Evolutionary conservation across 1,140 invertebrate species (phyloP).

Genomic region (Leucophenga varia): DNA sequence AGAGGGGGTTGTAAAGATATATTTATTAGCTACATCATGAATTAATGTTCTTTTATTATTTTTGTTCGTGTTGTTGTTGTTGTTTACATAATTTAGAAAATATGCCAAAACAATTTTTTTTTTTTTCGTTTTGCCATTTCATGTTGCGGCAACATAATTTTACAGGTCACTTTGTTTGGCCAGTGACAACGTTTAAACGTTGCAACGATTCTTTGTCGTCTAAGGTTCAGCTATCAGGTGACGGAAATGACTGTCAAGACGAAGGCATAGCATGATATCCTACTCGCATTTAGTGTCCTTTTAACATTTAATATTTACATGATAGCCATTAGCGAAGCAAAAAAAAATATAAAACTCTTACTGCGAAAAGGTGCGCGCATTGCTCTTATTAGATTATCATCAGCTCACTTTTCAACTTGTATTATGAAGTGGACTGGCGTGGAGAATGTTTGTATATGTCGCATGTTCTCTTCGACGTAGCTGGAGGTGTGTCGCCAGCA

Average conservation of each 20-base stretch:
- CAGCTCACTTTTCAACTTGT: too few species aligned
- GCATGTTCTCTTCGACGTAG: conserved; percentile 19
- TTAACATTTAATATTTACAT: too few species aligned
- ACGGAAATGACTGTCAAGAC: conserved; percentile 53
- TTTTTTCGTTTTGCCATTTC: conserved; percentile 24
- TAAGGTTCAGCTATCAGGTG: conserved; percentile 41
- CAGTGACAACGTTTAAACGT: conserved; percentile 49
- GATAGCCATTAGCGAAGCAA: not conserved
- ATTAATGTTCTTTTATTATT: too few species aligned
- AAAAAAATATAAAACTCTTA: not conserved
- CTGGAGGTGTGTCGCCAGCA: conserved; percentile 11
- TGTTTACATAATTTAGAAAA: conserved; percentile 43
- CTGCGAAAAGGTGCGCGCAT: too few species aligned
- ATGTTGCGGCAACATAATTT: conserved; percentile 46
- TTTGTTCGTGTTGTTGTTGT: too few species aligned
- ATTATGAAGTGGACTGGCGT: too few species aligned
- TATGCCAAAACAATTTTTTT: too few species aligned
- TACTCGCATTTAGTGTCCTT: too few species aligned
- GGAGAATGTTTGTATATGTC: conserved; percentile 13
- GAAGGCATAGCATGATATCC: too few species aligned
- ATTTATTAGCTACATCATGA: too few species aligned
- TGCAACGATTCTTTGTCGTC: conserved; percentile 52
- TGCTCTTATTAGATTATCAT: too few species aligned
- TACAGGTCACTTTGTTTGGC: conserved; percentile 39
- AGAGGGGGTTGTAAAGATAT: too few species aligned